Evolutionary conservation across 1,140 invertebrate genomes (phyloP).

Genomic region (Tetranychus cinnabarinus): DNA sequence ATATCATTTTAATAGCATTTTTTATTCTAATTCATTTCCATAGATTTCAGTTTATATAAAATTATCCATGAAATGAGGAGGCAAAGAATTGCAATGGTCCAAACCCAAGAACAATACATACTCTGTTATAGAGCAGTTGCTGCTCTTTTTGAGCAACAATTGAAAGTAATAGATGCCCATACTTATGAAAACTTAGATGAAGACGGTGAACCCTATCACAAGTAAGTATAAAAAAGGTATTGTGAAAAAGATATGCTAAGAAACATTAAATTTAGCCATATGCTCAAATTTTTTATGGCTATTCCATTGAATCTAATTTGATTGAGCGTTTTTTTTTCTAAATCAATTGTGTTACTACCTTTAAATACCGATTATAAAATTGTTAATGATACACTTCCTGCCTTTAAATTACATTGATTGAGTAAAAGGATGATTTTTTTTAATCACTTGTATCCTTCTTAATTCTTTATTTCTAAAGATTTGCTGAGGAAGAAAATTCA

Average conservation of each 20-base stretch:
- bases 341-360: too few relatives aligned
- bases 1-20: background rate
- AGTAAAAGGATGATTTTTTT: too few relatives aligned
- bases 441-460: background rate
- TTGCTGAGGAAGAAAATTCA: background rate
- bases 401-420: too few relatives aligned
- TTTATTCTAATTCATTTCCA: background rate
- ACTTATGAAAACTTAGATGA: constrained; percentile 30
- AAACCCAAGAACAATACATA: constrained; percentile 30
- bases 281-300: too few relatives aligned
- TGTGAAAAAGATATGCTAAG: too few relatives aligned
- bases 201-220: constrained; percentile 12
- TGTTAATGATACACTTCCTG: too few relatives aligned
- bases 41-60: constrained; percentile 29
- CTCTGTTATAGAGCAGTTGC: constrained; percentile 28
- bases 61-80: constrained; percentile 31
- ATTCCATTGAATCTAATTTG: too few relatives aligned
- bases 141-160: constrained; percentile 29
- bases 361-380: too few relatives aligned
- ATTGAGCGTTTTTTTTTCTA: too few relatives aligned
- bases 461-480: background rate
- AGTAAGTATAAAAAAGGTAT: background rate
- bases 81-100: constrained; percentile 36
- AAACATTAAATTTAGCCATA: too few relatives aligned
- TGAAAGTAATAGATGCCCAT: constrained; percentile 31